Evolutionary conservation across 92 coral and sea anemone genomes (phyloP).

Genomic region (Parazoanthus darwini): DNA sequence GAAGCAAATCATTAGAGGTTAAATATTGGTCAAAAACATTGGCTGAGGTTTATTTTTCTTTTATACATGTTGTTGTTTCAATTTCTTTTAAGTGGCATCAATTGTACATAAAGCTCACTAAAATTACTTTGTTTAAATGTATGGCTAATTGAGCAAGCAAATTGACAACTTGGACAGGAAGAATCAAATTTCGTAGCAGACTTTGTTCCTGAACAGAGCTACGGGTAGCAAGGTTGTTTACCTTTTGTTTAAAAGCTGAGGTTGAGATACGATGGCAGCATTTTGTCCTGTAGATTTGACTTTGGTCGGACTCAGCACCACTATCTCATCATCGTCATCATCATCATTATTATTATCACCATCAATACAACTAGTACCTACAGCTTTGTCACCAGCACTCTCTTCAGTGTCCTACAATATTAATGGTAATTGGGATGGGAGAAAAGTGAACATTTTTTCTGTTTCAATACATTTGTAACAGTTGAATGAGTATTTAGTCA

Average conservation of each 20-base stretch:
- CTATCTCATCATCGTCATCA: constrained; percentile 13
- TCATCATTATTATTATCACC: not conserved
- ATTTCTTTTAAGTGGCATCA: no score
- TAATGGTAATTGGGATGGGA: not conserved
- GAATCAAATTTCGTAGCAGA: no score
- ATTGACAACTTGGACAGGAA: no score
- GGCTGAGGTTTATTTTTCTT: no score
- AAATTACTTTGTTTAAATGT: no score
- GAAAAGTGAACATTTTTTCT: not conserved
- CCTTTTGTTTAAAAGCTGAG: constrained; percentile 54
- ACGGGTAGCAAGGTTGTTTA: not conserved
- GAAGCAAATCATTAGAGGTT: no score
- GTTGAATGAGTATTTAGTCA: no score
- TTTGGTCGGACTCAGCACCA: constrained; percentile 24
- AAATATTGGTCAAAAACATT: no score
- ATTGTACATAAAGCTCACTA: no score
- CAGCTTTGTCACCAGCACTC: not conserved
- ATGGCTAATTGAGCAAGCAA: no score
- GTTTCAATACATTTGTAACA: not conserved
- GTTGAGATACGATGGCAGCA: constrained; percentile 53
- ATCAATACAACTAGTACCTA: not conserved
- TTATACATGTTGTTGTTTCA: no score
- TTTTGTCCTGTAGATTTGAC: not conserved
- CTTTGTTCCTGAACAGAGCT: no score
- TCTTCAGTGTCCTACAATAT: not conserved